These are phyloP conservation scores for Otus scops DNA, from an alignment of 2,797 vertebrate species.

Conservation along the genomic window DNA sequence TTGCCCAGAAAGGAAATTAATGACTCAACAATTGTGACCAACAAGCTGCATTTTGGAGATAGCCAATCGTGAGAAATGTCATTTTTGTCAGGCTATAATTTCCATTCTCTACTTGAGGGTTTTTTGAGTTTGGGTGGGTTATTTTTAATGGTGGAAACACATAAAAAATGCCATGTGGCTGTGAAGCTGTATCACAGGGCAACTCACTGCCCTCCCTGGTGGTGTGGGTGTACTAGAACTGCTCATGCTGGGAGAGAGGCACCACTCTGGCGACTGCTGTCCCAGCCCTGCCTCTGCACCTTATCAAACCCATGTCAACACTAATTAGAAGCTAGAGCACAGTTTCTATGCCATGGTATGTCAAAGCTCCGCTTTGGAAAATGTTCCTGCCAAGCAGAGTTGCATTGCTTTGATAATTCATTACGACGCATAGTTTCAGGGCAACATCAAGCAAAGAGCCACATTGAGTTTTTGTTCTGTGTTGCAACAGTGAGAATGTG, in stretches of 20 bases:
- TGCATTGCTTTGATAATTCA: not conserved
- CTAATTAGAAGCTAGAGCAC: not conserved
- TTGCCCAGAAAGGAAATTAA: conserved; percentile 32
- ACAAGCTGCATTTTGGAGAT: not conserved
- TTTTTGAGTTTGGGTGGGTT: not conserved
- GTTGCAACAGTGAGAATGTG: not conserved
- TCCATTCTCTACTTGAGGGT: not conserved
- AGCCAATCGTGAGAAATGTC: conserved; percentile 11
- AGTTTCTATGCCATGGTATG: not conserved
- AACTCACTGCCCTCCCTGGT: not conserved
- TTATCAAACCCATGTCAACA: not conserved
- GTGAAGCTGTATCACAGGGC: not conserved
- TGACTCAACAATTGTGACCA: conserved; percentile 1
- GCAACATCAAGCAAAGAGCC: not conserved
- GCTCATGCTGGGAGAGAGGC: not conserved
- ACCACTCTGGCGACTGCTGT: not conserved
- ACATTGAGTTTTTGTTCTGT: accelerated
- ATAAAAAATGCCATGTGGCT: not conserved
- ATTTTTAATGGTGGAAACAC: not conserved
- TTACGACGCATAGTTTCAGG: not conserved
- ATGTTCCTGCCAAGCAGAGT: not conserved
- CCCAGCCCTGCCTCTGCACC: not conserved
- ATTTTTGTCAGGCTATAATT: conserved; percentile 23
- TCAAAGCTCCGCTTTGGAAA: not conserved
- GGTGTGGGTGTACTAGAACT: not conserved